Percentiles rank a stretch among this genome's conserved stretches.
Evolutionary conservation across 2,797 vertebrate species (phyloP).

Genomic region (Notolepis coatsorum): DNA sequence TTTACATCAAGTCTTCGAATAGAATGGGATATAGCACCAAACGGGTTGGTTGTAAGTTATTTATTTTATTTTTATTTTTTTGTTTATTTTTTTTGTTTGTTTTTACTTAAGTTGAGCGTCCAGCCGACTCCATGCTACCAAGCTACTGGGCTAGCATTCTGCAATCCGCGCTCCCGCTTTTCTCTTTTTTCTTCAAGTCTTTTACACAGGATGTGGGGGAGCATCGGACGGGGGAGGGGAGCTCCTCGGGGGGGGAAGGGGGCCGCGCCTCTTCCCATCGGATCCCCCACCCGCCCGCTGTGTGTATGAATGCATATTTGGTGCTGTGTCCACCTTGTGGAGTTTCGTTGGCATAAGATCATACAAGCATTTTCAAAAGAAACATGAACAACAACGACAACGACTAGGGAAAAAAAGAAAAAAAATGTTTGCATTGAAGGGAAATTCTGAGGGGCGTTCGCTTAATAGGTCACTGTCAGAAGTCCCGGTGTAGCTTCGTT

Average conservation of each 20-base stretch:
- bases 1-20: slow-evolving; percentile 77
- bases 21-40: slow-evolving; percentile 78
- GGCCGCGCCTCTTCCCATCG: slow-evolving; percentile 55
- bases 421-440: slow-evolving; percentile 71
- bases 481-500: slow-evolving; percentile 67
- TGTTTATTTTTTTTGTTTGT: slow-evolving; percentile 18
- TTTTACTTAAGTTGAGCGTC: slow-evolving; percentile 59
- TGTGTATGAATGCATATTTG: slow-evolving; percentile 76
- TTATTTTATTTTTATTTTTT: slow-evolving; percentile 17
- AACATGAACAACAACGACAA: slow-evolving; percentile 61
- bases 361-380: slow-evolving; percentile 67
- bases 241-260: slow-evolving; percentile 55
- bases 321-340: slow-evolving; percentile 74
- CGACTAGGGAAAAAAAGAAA: slow-evolving; percentile 29
- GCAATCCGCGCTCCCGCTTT: slow-evolving; percentile 68
- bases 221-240: slow-evolving; percentile 66
- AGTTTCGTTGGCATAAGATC: slow-evolving; percentile 73
- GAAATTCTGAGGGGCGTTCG: slow-evolving; percentile 54
- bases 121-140: slow-evolving; percentile 72
- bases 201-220: slow-evolving; percentile 79
- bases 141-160: slow-evolving; percentile 76
- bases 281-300: slow-evolving; percentile 67
- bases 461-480: slow-evolving; percentile 60
- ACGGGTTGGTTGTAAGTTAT: slow-evolving; percentile 56
- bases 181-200: slow-evolving; percentile 65